phyloP scores from a whole-genome alignment of 2,888 invertebrate genomes.

The Nebria brevicollis region DNA sequence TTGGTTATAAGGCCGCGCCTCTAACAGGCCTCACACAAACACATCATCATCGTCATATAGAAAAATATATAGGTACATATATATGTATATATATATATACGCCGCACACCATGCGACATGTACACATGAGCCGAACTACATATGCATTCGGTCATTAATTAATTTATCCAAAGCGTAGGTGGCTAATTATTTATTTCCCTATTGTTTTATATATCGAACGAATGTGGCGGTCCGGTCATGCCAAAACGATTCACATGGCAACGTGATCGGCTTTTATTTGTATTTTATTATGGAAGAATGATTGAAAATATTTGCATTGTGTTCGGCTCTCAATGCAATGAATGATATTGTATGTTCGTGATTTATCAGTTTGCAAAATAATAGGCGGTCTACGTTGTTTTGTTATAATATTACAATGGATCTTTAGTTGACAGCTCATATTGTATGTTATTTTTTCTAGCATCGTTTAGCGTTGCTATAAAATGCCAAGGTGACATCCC shows the following conservation, averaged over 20 bases:
- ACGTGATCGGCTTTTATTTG: conserved; percentile 2
- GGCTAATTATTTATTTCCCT: conserved; percentile 39
- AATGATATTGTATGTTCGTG: neutral
- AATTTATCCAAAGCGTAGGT: conserved; percentile 36
- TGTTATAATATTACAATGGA: conserved; percentile 5
- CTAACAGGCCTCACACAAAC: conserved; percentile 28
- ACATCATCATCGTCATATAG: neutral
- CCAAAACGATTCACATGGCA: conserved; percentile 4
- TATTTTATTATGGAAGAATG: neutral
- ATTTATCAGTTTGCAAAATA: conserved; percentile 10
- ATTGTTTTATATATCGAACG: conserved; percentile 21
- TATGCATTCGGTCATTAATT: conserved; percentile 31
- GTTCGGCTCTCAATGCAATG: conserved; percentile 11
- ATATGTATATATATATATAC: neutral
- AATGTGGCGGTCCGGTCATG: neutral
- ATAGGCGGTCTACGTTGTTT: neutral
- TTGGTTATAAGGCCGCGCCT: conserved; percentile 48
- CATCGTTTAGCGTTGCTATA: neutral
- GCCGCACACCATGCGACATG: neutral
- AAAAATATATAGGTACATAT: neutral
- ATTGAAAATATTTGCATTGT: conserved; percentile 21
- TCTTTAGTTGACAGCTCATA: neutral
- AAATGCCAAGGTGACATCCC: neutral
- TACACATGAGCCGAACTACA: neutral
- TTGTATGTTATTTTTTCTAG: neutral